Evolutionary conservation across 2,888 invertebrate genomes (phyloP).

Genomic region (Caenorhabditis sp.): DNA sequence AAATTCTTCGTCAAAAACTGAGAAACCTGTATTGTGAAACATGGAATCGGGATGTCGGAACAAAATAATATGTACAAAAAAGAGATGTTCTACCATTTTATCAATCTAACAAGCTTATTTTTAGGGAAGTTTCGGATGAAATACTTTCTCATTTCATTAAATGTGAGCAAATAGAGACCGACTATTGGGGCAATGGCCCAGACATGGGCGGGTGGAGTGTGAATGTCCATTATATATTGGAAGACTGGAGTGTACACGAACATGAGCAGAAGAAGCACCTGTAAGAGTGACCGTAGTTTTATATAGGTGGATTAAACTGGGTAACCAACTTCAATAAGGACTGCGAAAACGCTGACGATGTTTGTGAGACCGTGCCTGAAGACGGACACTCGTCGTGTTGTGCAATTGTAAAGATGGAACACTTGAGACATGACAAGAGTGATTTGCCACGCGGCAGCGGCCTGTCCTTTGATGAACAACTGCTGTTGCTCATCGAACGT

Average conservation of each 20-base stretch:
- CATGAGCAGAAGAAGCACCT: conserved; percentile 76
- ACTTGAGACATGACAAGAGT: conserved; percentile 77
- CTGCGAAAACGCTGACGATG: conserved; percentile 76
- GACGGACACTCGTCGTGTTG: conserved; percentile 77
- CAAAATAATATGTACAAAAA: conserved; percentile 27
- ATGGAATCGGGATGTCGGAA: conserved; percentile 33
- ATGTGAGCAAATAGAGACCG: conserved; percentile 74
- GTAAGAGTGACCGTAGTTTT: conserved; percentile 16
- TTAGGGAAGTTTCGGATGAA: conserved; percentile 67
- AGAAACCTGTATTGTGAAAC: conserved; percentile 28
- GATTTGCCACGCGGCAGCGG: conserved; percentile 78
- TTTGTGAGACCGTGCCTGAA: conserved; percentile 78
- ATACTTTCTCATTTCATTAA: conserved; percentile 76
- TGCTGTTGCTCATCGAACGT: conserved; percentile 71
- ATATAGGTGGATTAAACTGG: background rate
- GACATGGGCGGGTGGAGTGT: conserved; percentile 75
- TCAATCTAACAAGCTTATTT: conserved; percentile 59
- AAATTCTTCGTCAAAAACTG: background rate
- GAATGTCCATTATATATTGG: conserved; percentile 78
- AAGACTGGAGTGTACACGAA: conserved; percentile 78
- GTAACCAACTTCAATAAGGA: conserved; percentile 72
- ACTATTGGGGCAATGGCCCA: conserved; percentile 68
- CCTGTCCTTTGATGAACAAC: conserved; percentile 75
- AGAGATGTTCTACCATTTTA: conserved; percentile 64
- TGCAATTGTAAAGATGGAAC: conserved; percentile 78